Base-by-base conservation (phyloP, 2,888 invertebrate genomes). In the Tachina grossa region DNA sequence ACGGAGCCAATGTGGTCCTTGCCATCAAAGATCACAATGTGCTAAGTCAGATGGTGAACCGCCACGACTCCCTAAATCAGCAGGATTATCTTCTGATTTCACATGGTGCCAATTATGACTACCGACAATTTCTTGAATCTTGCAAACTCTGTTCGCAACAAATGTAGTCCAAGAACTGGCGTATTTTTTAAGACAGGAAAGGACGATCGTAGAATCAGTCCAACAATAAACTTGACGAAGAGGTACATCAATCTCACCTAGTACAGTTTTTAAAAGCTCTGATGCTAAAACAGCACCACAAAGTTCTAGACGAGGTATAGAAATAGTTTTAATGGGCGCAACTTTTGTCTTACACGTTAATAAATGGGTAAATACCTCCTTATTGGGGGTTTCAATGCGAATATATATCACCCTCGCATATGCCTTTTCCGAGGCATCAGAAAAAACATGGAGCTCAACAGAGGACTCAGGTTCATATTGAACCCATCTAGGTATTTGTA, bases 181-280 rank as follows among this genome's bases (percentile, higher is more conserved):
- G 19, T 53, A 19, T 53, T 19, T 19, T 16, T 16, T 53, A n/a
- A 53, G 53, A 19, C 53, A 53, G 16, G 19, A 53, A 53, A 53
- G 53, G 19, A 19, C 53, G 53, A 53, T 53, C n/a, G 53, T 53
- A 53, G 53, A 53, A 53, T 53, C 31, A 31, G 31, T 31, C 31
- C 31, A 31, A 31, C 47, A 13, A 14, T 47, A 31, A 31, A 31
- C 31, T 47, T 47, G 47, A 47, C 19, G 16, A 53, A 53, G 2
- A 13, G 19, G n/a, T 9, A 53, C 9, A 8, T 53, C 19, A 53
- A 53, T 53, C 19, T 53, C 53, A 19, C 53, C 10, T 19, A 16
- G 9, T 6, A 53, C 53, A 19, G 53, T 53, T 31, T 31, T 31
- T 31, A 31, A 31, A 31, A 31, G 31, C 31, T 31, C 31, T 31